A percentile compares a stretch with the other conserved stretches of the same genome.
phyloP scores from a whole-genome alignment of 1,140 invertebrate genomes.

The Hypsibius dujardini region DNA sequence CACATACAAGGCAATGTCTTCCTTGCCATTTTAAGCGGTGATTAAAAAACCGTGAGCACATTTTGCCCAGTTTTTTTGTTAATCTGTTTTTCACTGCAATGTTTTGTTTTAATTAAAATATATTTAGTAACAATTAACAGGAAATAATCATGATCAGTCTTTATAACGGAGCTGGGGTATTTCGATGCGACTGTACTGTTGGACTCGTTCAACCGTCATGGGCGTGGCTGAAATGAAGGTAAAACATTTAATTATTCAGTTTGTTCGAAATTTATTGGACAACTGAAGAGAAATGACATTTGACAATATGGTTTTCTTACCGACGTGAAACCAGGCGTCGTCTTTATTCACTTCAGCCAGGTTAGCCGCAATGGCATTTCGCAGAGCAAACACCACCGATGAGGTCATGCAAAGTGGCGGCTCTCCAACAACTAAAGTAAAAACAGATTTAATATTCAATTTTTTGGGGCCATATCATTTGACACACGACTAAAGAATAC shows the following conservation, averaged over 20 bases:
- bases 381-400: constrained; percentile 29
- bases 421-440: constrained; percentile 30
- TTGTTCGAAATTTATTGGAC: neutral
- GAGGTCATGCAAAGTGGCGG: constrained; percentile 31
- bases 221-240: constrained; percentile 25
- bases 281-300: neutral
- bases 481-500: no score
- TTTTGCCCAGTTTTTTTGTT: no score
- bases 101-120: no score
- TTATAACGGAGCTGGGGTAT: neutral
- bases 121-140: no score
- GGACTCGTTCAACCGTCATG: constrained; percentile 8
- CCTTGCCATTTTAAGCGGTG: no score
- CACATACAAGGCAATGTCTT: no score
- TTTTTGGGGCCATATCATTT: neutral
- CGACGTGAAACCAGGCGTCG: neutral
- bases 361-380: constrained; percentile 24
- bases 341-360: neutral
- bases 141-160: no score
- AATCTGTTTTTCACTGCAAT: no score
- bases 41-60: no score
- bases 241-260: constrained; percentile 22
- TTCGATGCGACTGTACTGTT: constrained; percentile 6
- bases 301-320: constrained; percentile 8
- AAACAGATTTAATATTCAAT: neutral